Evolutionary conservation across 1,140 invertebrate genomes (phyloP), one percentile per base, ranked within the genome.

Genomic region (Diploscapter pachys): DNA sequence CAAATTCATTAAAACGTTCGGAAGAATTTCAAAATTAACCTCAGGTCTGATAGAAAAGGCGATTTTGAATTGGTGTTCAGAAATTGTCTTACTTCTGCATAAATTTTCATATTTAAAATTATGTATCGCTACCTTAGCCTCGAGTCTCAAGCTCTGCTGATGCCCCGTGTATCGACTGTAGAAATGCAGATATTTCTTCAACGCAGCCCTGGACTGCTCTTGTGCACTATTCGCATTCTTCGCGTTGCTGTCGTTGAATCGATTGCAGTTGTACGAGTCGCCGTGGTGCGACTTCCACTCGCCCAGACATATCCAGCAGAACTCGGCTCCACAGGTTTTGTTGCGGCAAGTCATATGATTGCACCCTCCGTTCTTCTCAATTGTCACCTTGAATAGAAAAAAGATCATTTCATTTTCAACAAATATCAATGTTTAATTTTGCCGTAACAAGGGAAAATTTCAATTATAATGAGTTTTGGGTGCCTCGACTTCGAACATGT

Each of bases 271-370:
- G 6, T 4, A 71, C 3, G 55, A 5, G 13, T 55, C 11, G 71
- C 72, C 52, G 85, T 96, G 95, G 86, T 99, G 96, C 6, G 94
- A 94, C 86, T 97, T 94, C 96, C 96, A 98, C 3, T 93, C 93
- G 53, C 94, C 95, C 61, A 98, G 89, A 86, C 96, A 99, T 0
- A 98, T 93, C 96, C 96, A 99, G 88, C 96, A 99, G 86, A 98
- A 99, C 85, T 98, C 95, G 11, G 93, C 91, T 87, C 95, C 95
- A 86, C 96, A 99, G 86, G 93, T 94, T 87, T 95, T 93, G 88
- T 97, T 98, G 88, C 96, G 96, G 87, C 96, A 99, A 6, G 96
- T 92, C 95, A 98, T 98, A 86, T 98, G 96, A 88, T 98, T 98
- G 88, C 96, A 99, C 50, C 96, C 96, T 62, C 96, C 96, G 88